These are phyloP conservation scores for Lordiphosa fenestrarum DNA, from an alignment of 2,888 invertebrate species.

Conservation along the genomic window DNA sequence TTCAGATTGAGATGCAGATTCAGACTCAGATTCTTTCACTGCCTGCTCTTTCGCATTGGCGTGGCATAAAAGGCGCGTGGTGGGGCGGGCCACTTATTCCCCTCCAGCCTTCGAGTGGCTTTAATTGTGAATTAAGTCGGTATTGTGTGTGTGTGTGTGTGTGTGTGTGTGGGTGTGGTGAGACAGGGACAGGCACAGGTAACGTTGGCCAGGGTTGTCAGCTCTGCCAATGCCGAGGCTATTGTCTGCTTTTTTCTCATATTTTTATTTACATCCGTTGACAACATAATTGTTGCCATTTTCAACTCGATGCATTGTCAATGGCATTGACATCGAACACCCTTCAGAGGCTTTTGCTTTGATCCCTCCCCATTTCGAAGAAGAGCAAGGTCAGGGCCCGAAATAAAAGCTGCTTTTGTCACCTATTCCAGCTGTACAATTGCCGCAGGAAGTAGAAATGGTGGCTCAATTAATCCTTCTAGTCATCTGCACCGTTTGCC, in stretches of 20 bases:
- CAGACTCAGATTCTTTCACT: constrained; percentile 27
- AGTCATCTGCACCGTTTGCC: constrained; percentile 76
- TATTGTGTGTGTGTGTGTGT: constrained; percentile 63
- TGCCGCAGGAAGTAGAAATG: constrained; percentile 60
- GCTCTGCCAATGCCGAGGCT: constrained; percentile 65
- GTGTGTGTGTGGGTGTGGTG: constrained; percentile 5
- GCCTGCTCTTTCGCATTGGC: constrained; percentile 20
- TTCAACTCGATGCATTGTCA: constrained; percentile 72
- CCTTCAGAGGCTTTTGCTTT: constrained; percentile 54
- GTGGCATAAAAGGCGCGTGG: constrained; percentile 35
- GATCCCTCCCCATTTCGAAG: constrained; percentile 35
- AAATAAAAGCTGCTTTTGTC: constrained; percentile 28
- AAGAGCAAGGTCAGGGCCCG: constrained; percentile 49
- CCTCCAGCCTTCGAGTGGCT: constrained; percentile 66
- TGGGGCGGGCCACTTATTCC: constrained; percentile 64
- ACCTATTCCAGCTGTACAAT: constrained; percentile 16
- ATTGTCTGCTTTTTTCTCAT: constrained; percentile 39
- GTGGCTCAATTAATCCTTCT: constrained; percentile 76
- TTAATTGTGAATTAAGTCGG: constrained; percentile 79
- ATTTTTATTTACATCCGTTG: constrained; percentile 63
- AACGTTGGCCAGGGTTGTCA: constrained; percentile 35
- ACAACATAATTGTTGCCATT: constrained; percentile 71
- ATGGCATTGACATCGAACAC: constrained; percentile 56
- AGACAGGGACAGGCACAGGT: constrained; percentile 16
- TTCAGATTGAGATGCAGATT: constrained; percentile 4